These are phyloP conservation scores for Metridium senile DNA, from an alignment of 92 coral and sea anemone species.

Conservation along the genomic window DNA sequence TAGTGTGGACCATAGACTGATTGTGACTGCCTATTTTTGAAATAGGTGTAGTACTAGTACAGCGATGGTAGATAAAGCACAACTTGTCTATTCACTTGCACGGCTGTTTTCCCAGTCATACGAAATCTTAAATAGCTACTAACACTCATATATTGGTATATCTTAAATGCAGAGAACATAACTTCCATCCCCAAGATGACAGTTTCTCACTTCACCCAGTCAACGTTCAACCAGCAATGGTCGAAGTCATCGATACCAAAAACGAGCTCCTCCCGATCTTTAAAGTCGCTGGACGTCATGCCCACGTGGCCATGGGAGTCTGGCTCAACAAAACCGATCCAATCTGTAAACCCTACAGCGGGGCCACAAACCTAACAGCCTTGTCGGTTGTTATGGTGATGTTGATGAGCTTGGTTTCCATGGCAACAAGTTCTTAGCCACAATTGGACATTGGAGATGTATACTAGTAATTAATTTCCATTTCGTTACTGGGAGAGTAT, in stretches of 20 bases:
- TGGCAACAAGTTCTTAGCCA: conserved; percentile 11
- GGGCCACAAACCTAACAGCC: conserved; percentile 32
- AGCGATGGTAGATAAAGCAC: too few relatives aligned
- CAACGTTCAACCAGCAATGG: conserved; percentile 66
- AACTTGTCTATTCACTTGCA: too few relatives aligned
- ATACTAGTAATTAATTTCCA: too few relatives aligned
- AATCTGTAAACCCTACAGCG: conserved; percentile 66
- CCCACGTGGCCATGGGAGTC: conserved; percentile 70
- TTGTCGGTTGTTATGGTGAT: conserved; percentile 8
- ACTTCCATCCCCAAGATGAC: conserved; percentile 13
- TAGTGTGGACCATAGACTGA: too few relatives aligned
- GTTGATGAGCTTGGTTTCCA: conserved; percentile 12
- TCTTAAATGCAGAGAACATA: conserved; percentile 12
- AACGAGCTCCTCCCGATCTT: conserved; percentile 38
- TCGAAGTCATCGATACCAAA: conserved; percentile 42
- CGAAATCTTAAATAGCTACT: too few relatives aligned
- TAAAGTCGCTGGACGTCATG: conserved; percentile 73
- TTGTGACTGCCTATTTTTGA: too few relatives aligned
- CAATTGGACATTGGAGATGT: too few relatives aligned
- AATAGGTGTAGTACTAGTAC: too few relatives aligned
- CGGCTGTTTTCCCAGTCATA: too few relatives aligned
- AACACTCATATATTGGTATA: neutral
- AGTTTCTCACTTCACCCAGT: conserved; percentile 49
- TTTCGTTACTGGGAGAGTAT: too few relatives aligned
- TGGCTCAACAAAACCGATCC: conserved; percentile 66